These are phyloP conservation scores for Acromyrmex echinatior DNA, from an alignment of 1,140 invertebrate genomes.

Conservation along the genomic window DNA sequence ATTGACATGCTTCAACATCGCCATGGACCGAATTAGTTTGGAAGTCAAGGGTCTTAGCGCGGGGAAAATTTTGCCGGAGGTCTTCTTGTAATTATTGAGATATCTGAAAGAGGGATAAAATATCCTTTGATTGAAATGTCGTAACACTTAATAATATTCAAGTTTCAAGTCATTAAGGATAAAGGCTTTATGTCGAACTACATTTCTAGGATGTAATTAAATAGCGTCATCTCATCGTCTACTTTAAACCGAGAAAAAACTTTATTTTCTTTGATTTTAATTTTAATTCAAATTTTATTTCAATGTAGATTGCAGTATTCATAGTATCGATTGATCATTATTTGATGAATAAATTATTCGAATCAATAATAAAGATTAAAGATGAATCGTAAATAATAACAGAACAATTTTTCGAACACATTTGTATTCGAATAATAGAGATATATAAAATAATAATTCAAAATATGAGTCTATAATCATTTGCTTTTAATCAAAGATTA, in stretches of 20 bases:
- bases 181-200: not conserved
- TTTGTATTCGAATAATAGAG: too few relatives aligned
- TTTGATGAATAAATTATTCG: too few relatives aligned
- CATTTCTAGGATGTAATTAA: not conserved
- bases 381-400: too few relatives aligned
- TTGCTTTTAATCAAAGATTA: too few relatives aligned
- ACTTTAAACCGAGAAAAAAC: conserved; percentile 3
- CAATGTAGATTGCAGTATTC: too few relatives aligned
- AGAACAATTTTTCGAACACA: too few relatives aligned
- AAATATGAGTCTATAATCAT: too few relatives aligned
- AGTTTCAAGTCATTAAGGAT: not conserved
- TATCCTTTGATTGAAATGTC: not conserved
- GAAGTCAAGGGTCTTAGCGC: not conserved
- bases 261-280: not conserved
- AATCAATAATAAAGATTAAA: too few relatives aligned
- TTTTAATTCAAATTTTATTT: conserved; percentile 34
- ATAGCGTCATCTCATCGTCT: not conserved
- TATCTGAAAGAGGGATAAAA: conserved; percentile 62
- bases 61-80: conserved; percentile 45
- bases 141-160: not conserved
- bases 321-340: too few relatives aligned
- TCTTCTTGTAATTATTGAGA: conserved; percentile 73
- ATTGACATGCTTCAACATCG: conserved; percentile 66
- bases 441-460: too few relatives aligned
- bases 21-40: conserved; percentile 52